phyloP scores from a whole-genome alignment of 2,888 invertebrate species.

The Patella ulyssiponensis region DNA sequence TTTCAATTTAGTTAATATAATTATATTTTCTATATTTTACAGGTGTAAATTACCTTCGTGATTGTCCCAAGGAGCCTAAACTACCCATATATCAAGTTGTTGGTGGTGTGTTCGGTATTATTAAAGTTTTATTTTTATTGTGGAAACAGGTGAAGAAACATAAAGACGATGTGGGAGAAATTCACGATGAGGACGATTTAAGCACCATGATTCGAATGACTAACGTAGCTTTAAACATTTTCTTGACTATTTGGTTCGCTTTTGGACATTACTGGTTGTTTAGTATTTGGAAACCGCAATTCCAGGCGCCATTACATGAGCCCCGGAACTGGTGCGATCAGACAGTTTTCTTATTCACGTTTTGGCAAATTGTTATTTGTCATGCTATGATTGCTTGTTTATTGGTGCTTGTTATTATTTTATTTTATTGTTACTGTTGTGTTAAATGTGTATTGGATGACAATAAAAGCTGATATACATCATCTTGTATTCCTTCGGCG shows the following conservation, averaged over 20 bases:
- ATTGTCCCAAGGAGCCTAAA: slow-evolving; percentile 84
- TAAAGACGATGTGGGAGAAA: slow-evolving; percentile 66
- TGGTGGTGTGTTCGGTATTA: slow-evolving; percentile 83
- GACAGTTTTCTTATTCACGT: slow-evolving; percentile 83
- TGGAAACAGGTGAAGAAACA: slow-evolving; percentile 79
- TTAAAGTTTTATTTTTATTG: slow-evolving; percentile 77
- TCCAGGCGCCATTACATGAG: slow-evolving; percentile 80
- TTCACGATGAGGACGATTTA: slow-evolving; percentile 63
- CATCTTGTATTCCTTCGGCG: too few relatives aligned
- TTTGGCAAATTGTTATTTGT: slow-evolving; percentile 82
- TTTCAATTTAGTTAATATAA: not conserved
- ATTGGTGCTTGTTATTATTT: slow-evolving; percentile 39
- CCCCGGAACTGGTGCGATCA: slow-evolving; percentile 86
- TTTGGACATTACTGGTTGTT: slow-evolving; percentile 87
- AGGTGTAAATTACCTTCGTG: slow-evolving; percentile 86
- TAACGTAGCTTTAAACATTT: slow-evolving; percentile 79
- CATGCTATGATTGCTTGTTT: slow-evolving; percentile 77
- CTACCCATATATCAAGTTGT: slow-evolving; percentile 88
- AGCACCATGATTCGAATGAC: slow-evolving; percentile 78
- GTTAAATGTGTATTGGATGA: slow-evolving; percentile 38
- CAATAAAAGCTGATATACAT: slow-evolving; percentile 31
- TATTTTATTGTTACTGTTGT: slow-evolving; percentile 52
- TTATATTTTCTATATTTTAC: slow-evolving; percentile 53
- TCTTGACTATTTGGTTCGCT: slow-evolving; percentile 83
- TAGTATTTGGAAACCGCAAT: slow-evolving; percentile 84